A percentile compares a stretch with the other conserved stretches of the same genome.
These are phyloP conservation scores for Monochamus saltuarius DNA, from an alignment of 1,140 invertebrate species.

Conservation along the genomic window DNA sequence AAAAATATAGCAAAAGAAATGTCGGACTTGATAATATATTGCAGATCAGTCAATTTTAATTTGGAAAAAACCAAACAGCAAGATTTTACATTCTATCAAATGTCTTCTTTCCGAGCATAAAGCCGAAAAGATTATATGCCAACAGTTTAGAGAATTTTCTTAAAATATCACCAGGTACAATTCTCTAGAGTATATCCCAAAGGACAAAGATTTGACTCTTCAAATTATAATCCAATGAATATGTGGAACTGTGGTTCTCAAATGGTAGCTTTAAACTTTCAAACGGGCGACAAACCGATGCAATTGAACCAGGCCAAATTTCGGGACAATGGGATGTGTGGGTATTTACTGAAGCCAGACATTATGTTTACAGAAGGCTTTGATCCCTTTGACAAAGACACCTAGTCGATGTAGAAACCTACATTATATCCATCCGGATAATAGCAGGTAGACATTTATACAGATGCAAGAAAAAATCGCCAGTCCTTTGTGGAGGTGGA, in stretches of 20 bases:
- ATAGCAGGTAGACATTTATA: slow-evolving; percentile 90
- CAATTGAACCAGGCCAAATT: slow-evolving; percentile 94
- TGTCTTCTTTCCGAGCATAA: slow-evolving; percentile 96
- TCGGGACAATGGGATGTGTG: slow-evolving; percentile 86
- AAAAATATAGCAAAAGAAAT: slow-evolving; percentile 93
- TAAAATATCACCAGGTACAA: slow-evolving; percentile 84
- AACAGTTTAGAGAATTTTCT: slow-evolving; percentile 78
- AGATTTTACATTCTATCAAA: slow-evolving; percentile 82
- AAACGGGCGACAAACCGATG: slow-evolving; percentile 94
- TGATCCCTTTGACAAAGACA: slow-evolving; percentile 71
- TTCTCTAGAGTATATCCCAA: slow-evolving; percentile 92
- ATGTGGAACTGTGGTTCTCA: slow-evolving; percentile 96
- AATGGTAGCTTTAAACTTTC: slow-evolving; percentile 98
- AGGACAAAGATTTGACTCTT: slow-evolving; percentile 91
- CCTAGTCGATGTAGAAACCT: slow-evolving; percentile 63
- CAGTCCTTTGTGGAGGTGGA: slow-evolving; percentile 96
- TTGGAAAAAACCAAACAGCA: slow-evolving; percentile 67
- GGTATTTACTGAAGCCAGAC: slow-evolving; percentile 89
- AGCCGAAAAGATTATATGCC: slow-evolving; percentile 85
- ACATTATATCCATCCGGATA: slow-evolving; percentile 74
- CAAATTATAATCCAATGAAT: slow-evolving; percentile 93
- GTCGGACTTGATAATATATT: slow-evolving; percentile 95
- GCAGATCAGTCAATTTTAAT: slow-evolving; percentile 84
- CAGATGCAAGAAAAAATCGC: slow-evolving; percentile 82
- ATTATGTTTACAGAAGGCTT: slow-evolving; percentile 87